Evolutionary conservation across 2,797 vertebrate species (phyloP), one percentile per base, ranked within the genome.

Genomic region (Nasua narica): DNA sequence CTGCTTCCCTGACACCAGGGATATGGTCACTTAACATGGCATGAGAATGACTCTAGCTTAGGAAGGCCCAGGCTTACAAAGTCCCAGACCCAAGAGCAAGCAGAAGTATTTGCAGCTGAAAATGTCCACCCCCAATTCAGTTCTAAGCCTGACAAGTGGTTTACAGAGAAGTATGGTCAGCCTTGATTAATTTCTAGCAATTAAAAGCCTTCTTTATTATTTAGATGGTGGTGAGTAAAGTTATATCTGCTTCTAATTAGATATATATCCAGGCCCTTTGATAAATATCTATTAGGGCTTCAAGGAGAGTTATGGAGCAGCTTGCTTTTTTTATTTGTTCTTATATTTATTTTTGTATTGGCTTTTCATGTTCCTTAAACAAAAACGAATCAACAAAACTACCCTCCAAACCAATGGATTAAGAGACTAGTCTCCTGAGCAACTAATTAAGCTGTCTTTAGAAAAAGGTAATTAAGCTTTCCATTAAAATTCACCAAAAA

Each of bases 361-460:
- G 56, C n/a, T 88, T 90, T 92, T 93, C 50, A 9, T 85, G 13
- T 77, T 92, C 35, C 52, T 94, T 92, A 72, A 93, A 86, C 92
- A 90, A 97, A 97, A 97, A 91, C 60, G 92, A 90, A 96, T 95
- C 46, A 82, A 97, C 48, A 95, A 93, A 93, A 96, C 48, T 86
- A 67, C 18, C 54, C 21, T 87, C 50, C 62, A 94, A 96, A 83
- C 23, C 76, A 94, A 92, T 87, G 67, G 96, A 82, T 23, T 92
- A 54, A 91, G 65, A 96, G n/a, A 94, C 29, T 25, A 82, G 40
- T 70, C 58, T 94, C 70, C 48, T 87, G 70, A 96, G 87, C 87
- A 96, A 84, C 78, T 67, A 91, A 94, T 93, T 96, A 91, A 95
- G 32, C 58, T 93, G 48, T 96, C 69, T 96, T 92, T 89, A 94